Evolutionary conservation across 2,888 invertebrate species (phyloP).

Genomic region (Sthenelais limicola): DNA sequence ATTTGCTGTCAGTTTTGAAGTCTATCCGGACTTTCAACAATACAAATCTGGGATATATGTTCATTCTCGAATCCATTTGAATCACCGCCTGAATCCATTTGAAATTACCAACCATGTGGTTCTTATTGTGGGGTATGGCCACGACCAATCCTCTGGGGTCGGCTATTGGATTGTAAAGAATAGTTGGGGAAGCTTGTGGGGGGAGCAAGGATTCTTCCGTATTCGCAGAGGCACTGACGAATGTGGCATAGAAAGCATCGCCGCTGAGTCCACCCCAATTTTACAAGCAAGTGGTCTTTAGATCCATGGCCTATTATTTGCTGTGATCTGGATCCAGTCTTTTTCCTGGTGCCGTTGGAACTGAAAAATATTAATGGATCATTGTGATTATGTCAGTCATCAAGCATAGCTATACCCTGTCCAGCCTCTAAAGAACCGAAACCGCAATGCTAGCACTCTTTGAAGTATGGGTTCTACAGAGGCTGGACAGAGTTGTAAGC

Average conservation of each 20-base stretch:
- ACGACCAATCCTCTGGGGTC: constrained; percentile 62
- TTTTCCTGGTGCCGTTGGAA: too few relatives aligned
- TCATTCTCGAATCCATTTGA: constrained; percentile 68
- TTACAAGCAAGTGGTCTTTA: too few relatives aligned
- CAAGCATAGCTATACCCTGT: too few relatives aligned
- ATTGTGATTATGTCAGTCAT: too few relatives aligned
- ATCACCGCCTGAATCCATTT: constrained; percentile 72
- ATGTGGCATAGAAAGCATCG: constrained; percentile 71
- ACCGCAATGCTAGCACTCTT: too few relatives aligned
- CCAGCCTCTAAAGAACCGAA: too few relatives aligned
- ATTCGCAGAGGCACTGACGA: constrained; percentile 71
- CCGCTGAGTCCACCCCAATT: constrained; percentile 58
- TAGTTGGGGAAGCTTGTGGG: constrained; percentile 70
- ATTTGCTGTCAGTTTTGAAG: constrained; percentile 73
- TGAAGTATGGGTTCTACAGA: too few relatives aligned
- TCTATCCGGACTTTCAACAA: constrained; percentile 70
- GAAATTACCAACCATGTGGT: constrained; percentile 74
- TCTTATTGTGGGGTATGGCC: constrained; percentile 74
- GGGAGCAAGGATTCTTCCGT: constrained; percentile 70
- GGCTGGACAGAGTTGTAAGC: too few relatives aligned
- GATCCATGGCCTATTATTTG: too few relatives aligned
- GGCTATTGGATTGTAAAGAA: constrained; percentile 73
- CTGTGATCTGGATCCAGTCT: too few relatives aligned
- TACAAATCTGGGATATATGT: constrained; percentile 73
- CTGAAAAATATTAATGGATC: too few relatives aligned